These are phyloP conservation scores for Agrochola lota DNA, from an alignment of 2,888 invertebrate species.

Conservation along the genomic window DNA sequence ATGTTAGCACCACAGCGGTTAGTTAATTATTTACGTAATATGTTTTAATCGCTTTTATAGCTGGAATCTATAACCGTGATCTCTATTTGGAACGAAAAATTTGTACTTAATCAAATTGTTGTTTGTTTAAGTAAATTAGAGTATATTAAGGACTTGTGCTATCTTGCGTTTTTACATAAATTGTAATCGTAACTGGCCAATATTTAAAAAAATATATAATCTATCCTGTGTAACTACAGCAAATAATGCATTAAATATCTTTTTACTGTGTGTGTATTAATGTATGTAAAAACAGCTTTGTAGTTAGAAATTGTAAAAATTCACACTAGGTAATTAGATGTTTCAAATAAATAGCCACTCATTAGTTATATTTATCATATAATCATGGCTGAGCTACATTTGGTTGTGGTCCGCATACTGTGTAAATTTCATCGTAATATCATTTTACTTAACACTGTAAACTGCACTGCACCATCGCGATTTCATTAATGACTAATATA, in stretches of 20 bases:
- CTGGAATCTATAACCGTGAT: conserved; percentile 76
- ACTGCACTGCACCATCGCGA: conserved; percentile 52
- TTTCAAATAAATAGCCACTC: conserved; percentile 73
- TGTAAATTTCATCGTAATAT: conserved; percentile 46
- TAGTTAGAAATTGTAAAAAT: conserved; percentile 83
- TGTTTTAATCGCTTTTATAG: conserved; percentile 68
- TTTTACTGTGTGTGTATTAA: conserved; percentile 79
- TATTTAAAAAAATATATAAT: conserved; percentile 70
- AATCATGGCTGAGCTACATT: conserved; percentile 57
- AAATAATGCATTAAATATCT: conserved; percentile 71
- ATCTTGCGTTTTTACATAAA: conserved; percentile 73
- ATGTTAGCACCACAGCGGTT: conserved; percentile 63
- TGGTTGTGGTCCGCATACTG: conserved; percentile 50
- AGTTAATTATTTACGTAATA: conserved; percentile 62
- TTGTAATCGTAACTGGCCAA: conserved; percentile 76
- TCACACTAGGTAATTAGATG: conserved; percentile 77
- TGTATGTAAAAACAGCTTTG: conserved; percentile 82
- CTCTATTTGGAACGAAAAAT: conserved; percentile 80
- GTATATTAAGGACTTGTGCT: conserved; percentile 74
- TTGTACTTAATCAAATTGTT: conserved; percentile 79
- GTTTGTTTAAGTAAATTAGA: conserved; percentile 77
- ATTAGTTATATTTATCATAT: conserved; percentile 66
- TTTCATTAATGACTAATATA: conserved; percentile 31
- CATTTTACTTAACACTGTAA: conserved; percentile 45
- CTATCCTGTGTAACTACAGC: conserved; percentile 69